These are phyloP conservation scores for Gobio gobio DNA, from an alignment of 2,113 vertebrate genomes.

Conservation along the genomic window DNA sequence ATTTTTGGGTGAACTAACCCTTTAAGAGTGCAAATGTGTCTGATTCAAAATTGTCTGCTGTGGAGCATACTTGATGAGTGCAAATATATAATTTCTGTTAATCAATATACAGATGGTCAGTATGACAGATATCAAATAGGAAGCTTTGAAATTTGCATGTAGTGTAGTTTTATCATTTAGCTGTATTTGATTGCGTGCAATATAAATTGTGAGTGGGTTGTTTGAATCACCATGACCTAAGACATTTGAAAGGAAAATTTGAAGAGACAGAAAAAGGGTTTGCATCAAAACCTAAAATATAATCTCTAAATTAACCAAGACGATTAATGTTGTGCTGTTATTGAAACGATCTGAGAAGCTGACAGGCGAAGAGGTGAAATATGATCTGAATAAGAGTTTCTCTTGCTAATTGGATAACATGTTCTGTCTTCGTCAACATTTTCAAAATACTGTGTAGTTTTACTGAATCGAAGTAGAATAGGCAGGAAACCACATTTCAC, in stretches of 20 bases:
- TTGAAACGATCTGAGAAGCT: neutral
- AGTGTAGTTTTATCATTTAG: neutral
- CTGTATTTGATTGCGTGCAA: neutral
- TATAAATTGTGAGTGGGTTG: neutral
- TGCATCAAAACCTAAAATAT: neutral
- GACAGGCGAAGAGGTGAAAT: neutral
- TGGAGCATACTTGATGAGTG: neutral
- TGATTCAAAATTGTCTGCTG: conserved; percentile 9
- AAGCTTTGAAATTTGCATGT: neutral
- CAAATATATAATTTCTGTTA: neutral
- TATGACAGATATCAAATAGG: neutral
- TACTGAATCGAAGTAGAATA: neutral
- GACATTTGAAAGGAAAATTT: neutral
- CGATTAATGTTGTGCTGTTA: neutral
- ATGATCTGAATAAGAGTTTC: neutral
- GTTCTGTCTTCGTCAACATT: neutral
- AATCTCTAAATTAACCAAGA: neutral
- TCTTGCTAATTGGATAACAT: neutral
- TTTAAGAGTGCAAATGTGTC: neutral
- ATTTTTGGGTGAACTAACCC: no score
- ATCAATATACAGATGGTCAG: neutral
- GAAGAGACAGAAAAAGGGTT: neutral
- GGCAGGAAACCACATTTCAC: neutral
- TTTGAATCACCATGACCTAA: neutral
- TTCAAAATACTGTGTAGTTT: neutral